These are phyloP conservation scores for Galago senegalensis DNA, from an alignment of 2,797 vertebrate genomes.

Conservation along the genomic window DNA sequence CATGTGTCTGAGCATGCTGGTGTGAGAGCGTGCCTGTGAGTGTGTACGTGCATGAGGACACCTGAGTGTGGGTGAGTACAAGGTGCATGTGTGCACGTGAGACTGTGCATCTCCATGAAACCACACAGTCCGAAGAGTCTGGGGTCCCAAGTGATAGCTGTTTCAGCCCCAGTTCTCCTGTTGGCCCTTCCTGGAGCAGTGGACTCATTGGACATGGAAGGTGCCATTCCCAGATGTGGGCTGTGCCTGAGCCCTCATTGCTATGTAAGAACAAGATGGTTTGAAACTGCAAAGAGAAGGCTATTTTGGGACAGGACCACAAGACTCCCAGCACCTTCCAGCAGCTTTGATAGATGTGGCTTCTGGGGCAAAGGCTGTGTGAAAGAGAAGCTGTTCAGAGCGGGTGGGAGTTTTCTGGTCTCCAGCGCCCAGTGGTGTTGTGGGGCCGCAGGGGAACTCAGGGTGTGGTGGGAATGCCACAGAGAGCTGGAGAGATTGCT, in stretches of 20 bases:
- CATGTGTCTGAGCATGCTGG: too few species aligned
- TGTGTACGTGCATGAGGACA: background rate
- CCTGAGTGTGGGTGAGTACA: background rate
- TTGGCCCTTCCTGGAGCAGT: slow-evolving; percentile 65
- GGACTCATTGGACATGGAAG: slow-evolving; percentile 74
- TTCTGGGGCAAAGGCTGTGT: slow-evolving; percentile 63
- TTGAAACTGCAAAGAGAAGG: slow-evolving; percentile 77
- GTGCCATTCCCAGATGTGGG: slow-evolving; percentile 67
- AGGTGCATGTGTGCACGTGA: background rate
- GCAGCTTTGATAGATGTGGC: slow-evolving; percentile 76
- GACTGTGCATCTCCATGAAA: background rate
- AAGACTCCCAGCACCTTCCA: slow-evolving; percentile 78
- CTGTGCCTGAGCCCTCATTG: slow-evolving; percentile 70
- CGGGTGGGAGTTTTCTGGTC: slow-evolving; percentile 70
- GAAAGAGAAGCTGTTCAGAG: slow-evolving; percentile 66
- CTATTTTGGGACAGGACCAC: slow-evolving; percentile 44
- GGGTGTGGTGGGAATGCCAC: too few species aligned
- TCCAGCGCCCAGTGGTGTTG: slow-evolving; percentile 57
- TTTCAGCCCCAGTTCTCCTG: slow-evolving; percentile 48
- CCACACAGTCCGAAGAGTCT: background rate
- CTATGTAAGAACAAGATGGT: slow-evolving; percentile 69
- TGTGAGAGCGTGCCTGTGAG: too few species aligned
- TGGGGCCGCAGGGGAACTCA: background rate
- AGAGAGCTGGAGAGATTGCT: slow-evolving; percentile 65
- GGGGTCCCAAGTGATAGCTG: background rate